A percentile compares a stretch with the other conserved stretches of the same genome.
These are phyloP conservation scores for Galaxias olidus DNA, from an alignment of 2,797 vertebrate genomes.

Conservation along the genomic window DNA sequence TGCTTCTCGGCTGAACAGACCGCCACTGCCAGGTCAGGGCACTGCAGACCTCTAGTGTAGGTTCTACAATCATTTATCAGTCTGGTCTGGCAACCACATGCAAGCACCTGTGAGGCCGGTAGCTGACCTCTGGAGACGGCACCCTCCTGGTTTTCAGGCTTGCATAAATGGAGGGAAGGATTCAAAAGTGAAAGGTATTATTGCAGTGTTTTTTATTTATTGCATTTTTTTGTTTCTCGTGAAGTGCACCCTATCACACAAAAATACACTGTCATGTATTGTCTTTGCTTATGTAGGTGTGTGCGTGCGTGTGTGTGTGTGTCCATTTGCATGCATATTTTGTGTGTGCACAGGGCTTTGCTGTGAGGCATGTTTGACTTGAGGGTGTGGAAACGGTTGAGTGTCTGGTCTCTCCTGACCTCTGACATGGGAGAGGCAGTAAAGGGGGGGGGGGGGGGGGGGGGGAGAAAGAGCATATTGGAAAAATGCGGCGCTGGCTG, in stretches of 20 bases:
- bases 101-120: conserved; percentile 36
- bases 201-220: too few species aligned
- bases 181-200: too few species aligned
- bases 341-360: not conserved
- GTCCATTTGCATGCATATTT: not conserved
- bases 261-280: not conserved
- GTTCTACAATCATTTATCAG: conserved; percentile 38
- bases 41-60: not conserved
- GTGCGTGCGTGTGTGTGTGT: conserved; percentile 6
- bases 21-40: not conserved
- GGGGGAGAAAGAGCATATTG: not conserved
- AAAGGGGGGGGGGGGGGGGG: too few species aligned
- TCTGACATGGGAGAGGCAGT: conserved; percentile 61
- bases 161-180: too few species aligned
- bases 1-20: not conserved
- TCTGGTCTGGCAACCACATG: conserved; percentile 68
- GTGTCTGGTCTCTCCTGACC: conserved; percentile 35
- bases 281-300: not conserved
- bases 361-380: conserved; percentile 26
- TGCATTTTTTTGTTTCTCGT: too few species aligned
- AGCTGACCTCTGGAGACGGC: conserved; percentile 38
- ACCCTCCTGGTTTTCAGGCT: too few species aligned
- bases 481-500: conserved; percentile 45
- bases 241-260: too few species aligned
- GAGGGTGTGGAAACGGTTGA: conserved; percentile 27